A percentile compares a stretch with the other conserved stretches of the same genome.
phyloP scores from a whole-genome alignment of 2,888 invertebrate genomes.

The Cephus sareptanus region DNA sequence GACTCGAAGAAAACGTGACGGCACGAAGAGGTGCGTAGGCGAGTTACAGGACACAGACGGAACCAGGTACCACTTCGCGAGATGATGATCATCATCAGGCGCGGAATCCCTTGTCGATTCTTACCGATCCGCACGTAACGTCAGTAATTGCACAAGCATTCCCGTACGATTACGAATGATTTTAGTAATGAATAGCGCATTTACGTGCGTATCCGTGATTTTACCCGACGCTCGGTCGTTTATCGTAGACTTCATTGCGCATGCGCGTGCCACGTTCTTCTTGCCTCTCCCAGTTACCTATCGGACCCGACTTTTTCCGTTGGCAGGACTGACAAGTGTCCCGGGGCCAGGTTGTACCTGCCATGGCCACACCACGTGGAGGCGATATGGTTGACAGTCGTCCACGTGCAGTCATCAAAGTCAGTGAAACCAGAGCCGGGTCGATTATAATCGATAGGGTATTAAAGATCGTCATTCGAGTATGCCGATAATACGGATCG shows the following conservation, averaged over 20 bases:
- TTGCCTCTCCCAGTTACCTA: background rate
- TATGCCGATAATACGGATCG: background rate
- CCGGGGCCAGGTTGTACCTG: background rate
- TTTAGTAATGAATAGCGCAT: background rate
- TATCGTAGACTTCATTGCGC: background rate
- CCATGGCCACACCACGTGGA: background rate
- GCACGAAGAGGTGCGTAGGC: background rate
- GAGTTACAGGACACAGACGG: background rate
- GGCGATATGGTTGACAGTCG: background rate
- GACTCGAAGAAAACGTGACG: background rate
- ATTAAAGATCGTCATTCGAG: background rate
- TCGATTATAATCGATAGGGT: background rate
- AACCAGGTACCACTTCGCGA: background rate
- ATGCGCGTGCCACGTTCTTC: background rate
- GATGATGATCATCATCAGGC: background rate
- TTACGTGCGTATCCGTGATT: background rate
- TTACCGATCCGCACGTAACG: background rate
- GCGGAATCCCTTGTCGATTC: background rate
- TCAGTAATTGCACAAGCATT: background rate
- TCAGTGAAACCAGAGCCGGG: background rate
- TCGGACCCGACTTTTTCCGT: background rate
- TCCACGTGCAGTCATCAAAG: background rate
- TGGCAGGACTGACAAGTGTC: background rate
- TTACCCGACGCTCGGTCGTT: background rate
- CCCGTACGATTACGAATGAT: background rate